These are phyloP conservation scores for Teleogryllus oceanicus DNA, from an alignment of 2,888 invertebrate species.

Conservation along the genomic window DNA sequence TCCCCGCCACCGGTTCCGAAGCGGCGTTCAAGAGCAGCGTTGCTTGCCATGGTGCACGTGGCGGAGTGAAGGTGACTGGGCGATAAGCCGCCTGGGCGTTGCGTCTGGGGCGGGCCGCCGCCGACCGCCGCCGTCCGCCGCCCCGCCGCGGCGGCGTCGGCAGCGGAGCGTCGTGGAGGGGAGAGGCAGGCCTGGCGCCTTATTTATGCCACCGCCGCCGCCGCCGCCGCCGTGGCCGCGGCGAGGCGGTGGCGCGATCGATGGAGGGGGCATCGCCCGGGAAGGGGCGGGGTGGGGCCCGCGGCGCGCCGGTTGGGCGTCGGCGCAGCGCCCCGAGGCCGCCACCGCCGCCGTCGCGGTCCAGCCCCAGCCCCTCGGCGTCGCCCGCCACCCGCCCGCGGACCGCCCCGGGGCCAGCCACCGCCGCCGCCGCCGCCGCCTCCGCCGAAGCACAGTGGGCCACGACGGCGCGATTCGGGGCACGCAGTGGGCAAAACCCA, in stretches of 20 bases:
- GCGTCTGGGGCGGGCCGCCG: too few relatives aligned
- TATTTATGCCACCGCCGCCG: background rate
- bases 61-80: too few relatives aligned
- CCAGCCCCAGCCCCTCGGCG: slow-evolving; percentile 20
- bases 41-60: too few relatives aligned
- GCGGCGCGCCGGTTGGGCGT: background rate
- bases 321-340: background rate
- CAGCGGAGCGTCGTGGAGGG: background rate
- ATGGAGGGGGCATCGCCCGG: slow-evolving; percentile 4
- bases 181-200: background rate
- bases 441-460: background rate
- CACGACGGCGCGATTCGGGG: background rate
- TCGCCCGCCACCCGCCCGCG: background rate
- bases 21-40: too few relatives aligned
- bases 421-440: background rate
- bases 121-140: too few relatives aligned
- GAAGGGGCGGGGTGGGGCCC: background rate
- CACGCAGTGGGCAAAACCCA: too few relatives aligned
- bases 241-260: background rate
- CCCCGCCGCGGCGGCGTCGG: background rate
- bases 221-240: background rate
- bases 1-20: too few relatives aligned
- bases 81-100: too few relatives aligned
- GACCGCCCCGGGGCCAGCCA: background rate
- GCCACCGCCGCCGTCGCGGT: background rate